Evolutionary conservation across 2,888 invertebrate genomes (phyloP), one percentile per base, ranked within the genome.

Genomic region (Cosmia pyralina): DNA sequence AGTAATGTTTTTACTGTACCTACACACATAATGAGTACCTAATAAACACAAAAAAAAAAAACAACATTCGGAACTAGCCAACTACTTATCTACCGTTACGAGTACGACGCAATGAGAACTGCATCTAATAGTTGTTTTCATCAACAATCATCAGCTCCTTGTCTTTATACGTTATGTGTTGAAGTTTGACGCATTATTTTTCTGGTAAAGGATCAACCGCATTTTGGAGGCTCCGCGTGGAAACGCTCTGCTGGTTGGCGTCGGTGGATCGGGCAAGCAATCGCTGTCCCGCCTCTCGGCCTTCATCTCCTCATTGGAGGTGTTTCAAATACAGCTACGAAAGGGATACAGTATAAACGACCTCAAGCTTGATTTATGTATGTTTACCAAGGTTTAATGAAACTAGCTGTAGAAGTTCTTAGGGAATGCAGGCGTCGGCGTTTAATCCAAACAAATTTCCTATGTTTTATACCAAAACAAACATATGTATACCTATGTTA

Each of bases 261-360:
- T 99, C 0, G 99, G 99, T 57, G 99, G 99, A 50, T 98, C 98
- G 72, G 99, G 99, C 65, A 99, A 99, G 91, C 99, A 99, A 93
- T 98, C 98, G 6, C 95, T 99, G 58, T 98, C 99, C 0, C 96
- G 99, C 69, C 95, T 99, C 28, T 98, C 99, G 0, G 97, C 99
- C 0, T 99, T 98, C 91, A 98, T 99, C 77, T 98, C 99, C 8
- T 97, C 98, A 0, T 96, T 99, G 63, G 99, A 99, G 92, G 98
- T 99, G 0, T 99, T 99, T 93, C 99, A 99, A 96, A 97, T 99
- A 55, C 98, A 99, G 82, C 95, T 99, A n/a, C 97, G 97, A 69
- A 99, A 98, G 92, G 99, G 98, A 58, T 99, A 99, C 92, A 96
- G 97, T 34, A 97, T 98, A 44, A 96, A 95, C 72, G 99, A 99